phyloP scores from a whole-genome alignment of 2,797 vertebrate species.

The Sus cebifrons region DNA sequence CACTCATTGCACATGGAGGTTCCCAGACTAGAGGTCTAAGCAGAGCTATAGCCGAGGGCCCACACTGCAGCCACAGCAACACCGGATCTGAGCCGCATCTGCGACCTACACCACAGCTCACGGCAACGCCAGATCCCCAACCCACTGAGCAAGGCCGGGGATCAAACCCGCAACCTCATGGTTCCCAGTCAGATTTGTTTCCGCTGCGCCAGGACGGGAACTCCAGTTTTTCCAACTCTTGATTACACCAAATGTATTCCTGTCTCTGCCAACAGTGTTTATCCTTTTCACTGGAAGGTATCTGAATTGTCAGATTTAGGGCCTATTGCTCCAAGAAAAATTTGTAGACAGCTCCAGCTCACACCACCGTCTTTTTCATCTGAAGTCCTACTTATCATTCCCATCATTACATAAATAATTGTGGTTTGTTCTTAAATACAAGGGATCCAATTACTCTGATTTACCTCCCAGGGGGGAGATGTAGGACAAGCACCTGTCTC shows the following conservation, averaged over 20 bases:
- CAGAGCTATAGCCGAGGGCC: too few relatives aligned
- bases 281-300: background rate
- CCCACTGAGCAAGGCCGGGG: too few relatives aligned
- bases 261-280: background rate
- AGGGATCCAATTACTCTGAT: background rate
- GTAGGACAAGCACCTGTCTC: background rate
- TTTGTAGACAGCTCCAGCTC: background rate
- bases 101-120: too few relatives aligned
- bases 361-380: background rate
- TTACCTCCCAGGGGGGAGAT: background rate
- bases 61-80: too few relatives aligned
- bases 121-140: too few relatives aligned
- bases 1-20: too few relatives aligned
- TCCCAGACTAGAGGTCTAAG: too few relatives aligned
- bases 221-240: background rate
- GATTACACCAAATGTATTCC: background rate
- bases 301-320: background rate
- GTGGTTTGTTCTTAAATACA: background rate
- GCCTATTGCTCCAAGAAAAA: background rate
- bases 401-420: background rate
- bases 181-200: too few relatives aligned
- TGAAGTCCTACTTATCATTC: background rate
- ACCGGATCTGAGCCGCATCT: too few relatives aligned
- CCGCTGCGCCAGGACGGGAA: too few relatives aligned
- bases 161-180: too few relatives aligned